Evolutionary conservation across 2,113 vertebrate species (phyloP).

Genomic region (Pao palembangensis): DNA sequence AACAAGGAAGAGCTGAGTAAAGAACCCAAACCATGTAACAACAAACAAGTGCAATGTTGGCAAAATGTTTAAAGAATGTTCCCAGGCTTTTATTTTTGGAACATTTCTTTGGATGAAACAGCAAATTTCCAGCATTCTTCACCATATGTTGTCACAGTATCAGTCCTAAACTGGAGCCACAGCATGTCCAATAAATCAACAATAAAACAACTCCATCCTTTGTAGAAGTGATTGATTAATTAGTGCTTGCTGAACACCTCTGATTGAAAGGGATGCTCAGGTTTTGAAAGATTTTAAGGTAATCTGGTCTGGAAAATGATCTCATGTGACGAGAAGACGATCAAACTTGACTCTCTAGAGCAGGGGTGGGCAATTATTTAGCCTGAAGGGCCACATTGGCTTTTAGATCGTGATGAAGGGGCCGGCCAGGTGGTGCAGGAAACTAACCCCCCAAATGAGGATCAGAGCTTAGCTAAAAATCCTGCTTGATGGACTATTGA

Average conservation of each 20-base stretch:
- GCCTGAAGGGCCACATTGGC: too few species aligned
- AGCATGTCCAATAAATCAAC: not conserved
- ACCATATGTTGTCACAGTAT: not conserved
- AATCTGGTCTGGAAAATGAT: conserved; percentile 1
- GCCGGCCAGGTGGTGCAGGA: too few species aligned
- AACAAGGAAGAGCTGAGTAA: conserved; percentile 9
- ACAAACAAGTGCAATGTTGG: too few species aligned
- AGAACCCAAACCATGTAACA: not conserved
- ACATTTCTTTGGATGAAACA: not conserved
- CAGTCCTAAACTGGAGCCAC: not conserved
- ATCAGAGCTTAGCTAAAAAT: too few species aligned
- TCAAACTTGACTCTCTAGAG: too few species aligned
- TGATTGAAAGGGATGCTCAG: conserved; percentile 12
- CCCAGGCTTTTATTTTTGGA: not conserved
- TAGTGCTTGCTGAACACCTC: conserved; percentile 5
- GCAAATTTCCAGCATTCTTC: not conserved
- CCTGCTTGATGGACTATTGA: too few species aligned
- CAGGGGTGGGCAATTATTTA: too few species aligned
- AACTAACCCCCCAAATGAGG: too few species aligned
- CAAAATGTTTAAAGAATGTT: not conserved
- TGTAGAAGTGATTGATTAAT: not conserved
- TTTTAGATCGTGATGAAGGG: too few species aligned
- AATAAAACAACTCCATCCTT: not conserved
- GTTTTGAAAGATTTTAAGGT: conserved; percentile 3
- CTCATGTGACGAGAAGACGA: conserved; percentile 16